Evolutionary conservation across 2,888 invertebrate species (phyloP), one percentile per base, ranked within the genome.

Genomic region (Drosophila mayaguana): DNA sequence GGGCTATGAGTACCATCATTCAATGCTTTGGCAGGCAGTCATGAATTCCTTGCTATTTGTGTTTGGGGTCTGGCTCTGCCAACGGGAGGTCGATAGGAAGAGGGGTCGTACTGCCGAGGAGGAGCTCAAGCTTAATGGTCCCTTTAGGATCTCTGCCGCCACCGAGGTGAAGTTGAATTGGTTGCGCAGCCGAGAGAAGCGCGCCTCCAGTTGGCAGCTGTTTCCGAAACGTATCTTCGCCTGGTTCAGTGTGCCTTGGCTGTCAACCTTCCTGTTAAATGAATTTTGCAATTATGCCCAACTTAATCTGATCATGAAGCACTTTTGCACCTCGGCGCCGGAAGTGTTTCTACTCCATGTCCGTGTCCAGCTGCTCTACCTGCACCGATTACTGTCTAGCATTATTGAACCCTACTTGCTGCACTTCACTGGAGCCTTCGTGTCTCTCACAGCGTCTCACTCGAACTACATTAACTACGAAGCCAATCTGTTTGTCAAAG

Each of bases 271-370:
- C 16, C 3, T 80, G 14, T n/a, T 63, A 22, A 72, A 74, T 14
- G 64, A 53, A 5, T 9, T 69, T 8, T 40, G 72, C 9, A 88
- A 82, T 38, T 77, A 63, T 16, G 28, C 48, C 2, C 67, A 60
- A 1, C 42, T 84, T 0, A 62, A 86, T 50, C 14, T 85, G 59
- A 60, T 90, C 16, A 71, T 89, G 38, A 61, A 61, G 14, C 83
- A 84, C 43, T 84, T 82, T 16, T 89, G 84, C 54, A 57, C 61
- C 11, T 55, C 86, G 3, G 48, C 60, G 11, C 22, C 32, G 51
- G 61, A 77, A 12, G 63, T 83, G 2, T 5, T 72, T 0, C 16
- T 12, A 11, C 43, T 88, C 0, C 80, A 81, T 12, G 11, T 42
- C 6, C 70, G 76, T 7, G 43, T 84, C 2, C 86, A 79, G 42